Conservation (phyloP, 2,888 invertebrate genomes). For the Leucoma salicis region DNA sequence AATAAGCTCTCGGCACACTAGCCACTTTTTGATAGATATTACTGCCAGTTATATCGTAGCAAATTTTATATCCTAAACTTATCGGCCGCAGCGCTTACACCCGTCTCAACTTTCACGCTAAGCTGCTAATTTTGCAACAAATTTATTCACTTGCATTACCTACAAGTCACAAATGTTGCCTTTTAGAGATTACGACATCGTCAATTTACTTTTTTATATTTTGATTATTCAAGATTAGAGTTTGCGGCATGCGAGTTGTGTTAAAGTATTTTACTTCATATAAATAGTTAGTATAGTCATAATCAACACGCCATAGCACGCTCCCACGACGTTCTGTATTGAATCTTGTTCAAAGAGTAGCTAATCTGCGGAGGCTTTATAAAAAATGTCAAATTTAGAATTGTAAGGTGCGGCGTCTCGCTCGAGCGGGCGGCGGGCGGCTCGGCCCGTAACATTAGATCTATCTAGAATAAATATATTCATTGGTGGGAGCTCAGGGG, state of each 20-base stretch:
- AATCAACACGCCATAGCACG: too few relatives aligned
- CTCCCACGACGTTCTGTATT: too few relatives aligned
- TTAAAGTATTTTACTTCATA: too few relatives aligned
- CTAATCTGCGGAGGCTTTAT: conserved; percentile 2
- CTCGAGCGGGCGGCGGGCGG: conserved; percentile 29
- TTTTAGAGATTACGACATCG: neutral
- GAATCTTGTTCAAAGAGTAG: conserved; percentile 9
- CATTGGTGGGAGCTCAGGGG: conserved; percentile 58
- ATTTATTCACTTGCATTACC: neutral
- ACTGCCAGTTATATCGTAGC: conserved; percentile 1
- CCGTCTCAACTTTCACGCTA: neutral
- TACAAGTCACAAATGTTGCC: neutral
- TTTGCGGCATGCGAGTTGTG: too few relatives aligned
- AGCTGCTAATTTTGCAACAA: neutral
- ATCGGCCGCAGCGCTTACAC: neutral
- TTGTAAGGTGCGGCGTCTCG: conserved; percentile 47
- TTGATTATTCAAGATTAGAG: too few relatives aligned
- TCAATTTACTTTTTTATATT: too few relatives aligned
- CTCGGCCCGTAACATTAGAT: conserved; percentile 68
- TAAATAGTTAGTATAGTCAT: too few relatives aligned
- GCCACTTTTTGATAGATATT: conserved; percentile 8
- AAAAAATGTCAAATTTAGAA: conserved; percentile 58
- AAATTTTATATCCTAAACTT: neutral
- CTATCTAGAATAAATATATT: conserved; percentile 77
- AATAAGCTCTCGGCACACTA: conserved; percentile 36